A percentile compares a stretch with the other conserved stretches of the same genome.
Evolutionary conservation across 2,797 vertebrate species (phyloP).

Genomic region (Phataginus tetradactyla): DNA sequence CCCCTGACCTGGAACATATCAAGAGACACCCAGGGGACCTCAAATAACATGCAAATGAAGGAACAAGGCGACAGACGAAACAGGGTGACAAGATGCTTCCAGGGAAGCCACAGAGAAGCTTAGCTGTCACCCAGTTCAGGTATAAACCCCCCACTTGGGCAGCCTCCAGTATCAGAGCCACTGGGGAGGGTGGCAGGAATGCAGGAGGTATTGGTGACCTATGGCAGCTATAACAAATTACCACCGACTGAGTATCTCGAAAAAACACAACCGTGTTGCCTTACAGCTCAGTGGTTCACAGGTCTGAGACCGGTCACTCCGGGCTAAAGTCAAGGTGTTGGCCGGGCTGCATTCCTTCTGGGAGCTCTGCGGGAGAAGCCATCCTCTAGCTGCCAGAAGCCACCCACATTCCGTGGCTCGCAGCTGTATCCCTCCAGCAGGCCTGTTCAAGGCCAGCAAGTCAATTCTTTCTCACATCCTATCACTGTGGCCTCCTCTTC

Average conservation of each 20-base stretch:
- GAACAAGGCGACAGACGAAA: not conserved
- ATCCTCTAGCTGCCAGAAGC: not conserved
- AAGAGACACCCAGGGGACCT: not conserved
- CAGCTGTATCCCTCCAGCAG: not conserved
- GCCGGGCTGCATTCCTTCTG: not conserved
- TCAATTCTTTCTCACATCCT: too few relatives aligned
- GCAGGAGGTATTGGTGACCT: not conserved
- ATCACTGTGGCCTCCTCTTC: not conserved
- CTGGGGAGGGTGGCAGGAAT: not conserved
- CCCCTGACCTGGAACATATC: not conserved
- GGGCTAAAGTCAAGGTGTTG: not conserved
- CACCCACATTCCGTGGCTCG: rapidly evolving
- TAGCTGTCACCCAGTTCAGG: too few relatives aligned
- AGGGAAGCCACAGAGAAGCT: not conserved
- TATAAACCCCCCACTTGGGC: not conserved
- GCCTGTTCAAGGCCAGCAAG: not conserved
- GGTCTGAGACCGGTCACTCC: not conserved
- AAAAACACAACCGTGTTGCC: not conserved
- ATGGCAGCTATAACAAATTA: not conserved
- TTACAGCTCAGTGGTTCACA: not conserved
- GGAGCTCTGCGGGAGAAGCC: not conserved
- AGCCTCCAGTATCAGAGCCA: not conserved
- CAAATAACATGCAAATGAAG: not conserved
- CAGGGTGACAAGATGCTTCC: not conserved
- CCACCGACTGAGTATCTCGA: not conserved